These are phyloP conservation scores for Mionectes macconnelli DNA, from an alignment of 2,113 vertebrate species.

Conservation along the genomic window DNA sequence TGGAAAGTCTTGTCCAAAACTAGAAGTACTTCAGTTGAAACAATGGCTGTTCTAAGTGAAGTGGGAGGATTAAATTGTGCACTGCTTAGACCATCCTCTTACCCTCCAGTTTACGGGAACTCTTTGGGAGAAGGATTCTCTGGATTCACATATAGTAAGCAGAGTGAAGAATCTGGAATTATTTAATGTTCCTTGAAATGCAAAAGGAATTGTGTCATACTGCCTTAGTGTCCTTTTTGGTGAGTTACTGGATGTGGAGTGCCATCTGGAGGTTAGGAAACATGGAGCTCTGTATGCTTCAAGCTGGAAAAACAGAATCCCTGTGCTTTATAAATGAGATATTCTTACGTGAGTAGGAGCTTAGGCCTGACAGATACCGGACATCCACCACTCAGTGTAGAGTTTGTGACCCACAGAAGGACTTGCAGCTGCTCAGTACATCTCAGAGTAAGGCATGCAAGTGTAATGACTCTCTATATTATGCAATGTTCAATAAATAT, in stretches of 20 bases:
- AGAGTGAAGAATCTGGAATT: not conserved
- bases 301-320: not conserved
- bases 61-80: not conserved
- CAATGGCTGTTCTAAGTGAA: not conserved
- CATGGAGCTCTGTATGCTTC: not conserved
- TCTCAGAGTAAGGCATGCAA: not conserved
- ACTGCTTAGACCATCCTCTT: not conserved
- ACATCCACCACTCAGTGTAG: not conserved
- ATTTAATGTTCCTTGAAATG: not conserved
- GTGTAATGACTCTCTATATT: not conserved
- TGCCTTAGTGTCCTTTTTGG: not conserved
- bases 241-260: not conserved
- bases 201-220: not conserved
- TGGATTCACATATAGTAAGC: not conserved
- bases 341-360: not conserved
- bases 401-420: not conserved
- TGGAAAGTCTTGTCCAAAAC: not conserved
- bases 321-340: not conserved
- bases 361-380: not conserved
- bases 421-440: not conserved
- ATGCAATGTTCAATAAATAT: not conserved
- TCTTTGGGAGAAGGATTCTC: not conserved
- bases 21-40: not conserved
- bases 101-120: not conserved
- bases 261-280: conserved; percentile 50